Evolutionary conservation across 1,140 invertebrate genomes (phyloP).

Genomic region (Drosophila orena): DNA sequence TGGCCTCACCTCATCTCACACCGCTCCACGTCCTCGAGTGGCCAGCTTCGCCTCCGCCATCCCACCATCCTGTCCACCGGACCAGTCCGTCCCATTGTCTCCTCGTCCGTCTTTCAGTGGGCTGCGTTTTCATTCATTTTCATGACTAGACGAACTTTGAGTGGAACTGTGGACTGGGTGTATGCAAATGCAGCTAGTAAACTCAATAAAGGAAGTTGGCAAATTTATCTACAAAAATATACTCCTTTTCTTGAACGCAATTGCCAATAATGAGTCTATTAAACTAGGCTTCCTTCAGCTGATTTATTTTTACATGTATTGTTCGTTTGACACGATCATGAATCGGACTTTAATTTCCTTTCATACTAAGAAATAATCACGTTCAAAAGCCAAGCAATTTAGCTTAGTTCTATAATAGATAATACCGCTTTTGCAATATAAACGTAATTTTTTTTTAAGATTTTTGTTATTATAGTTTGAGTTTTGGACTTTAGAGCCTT

Average conservation of each 20-base stretch:
- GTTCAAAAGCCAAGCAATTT: neutral
- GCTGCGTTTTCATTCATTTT: slow-evolving; percentile 60
- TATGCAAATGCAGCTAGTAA: neutral
- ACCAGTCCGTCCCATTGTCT: slow-evolving; percentile 38
- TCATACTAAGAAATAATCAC: neutral
- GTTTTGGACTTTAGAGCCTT: neutral
- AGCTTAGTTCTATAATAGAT: no score
- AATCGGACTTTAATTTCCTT: neutral
- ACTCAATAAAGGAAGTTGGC: neutral
- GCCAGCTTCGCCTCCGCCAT: slow-evolving; percentile 45
- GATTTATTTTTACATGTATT: neutral
- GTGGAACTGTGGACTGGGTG: slow-evolving; percentile 24
- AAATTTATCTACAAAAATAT: no score
- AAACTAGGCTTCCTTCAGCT: no score
- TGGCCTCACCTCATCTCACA: slow-evolving; percentile 15
- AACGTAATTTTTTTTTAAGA: no score
- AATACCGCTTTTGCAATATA: no score
- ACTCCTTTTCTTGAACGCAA: no score
- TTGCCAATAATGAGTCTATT: no score
- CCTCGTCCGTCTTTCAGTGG: slow-evolving; percentile 43
- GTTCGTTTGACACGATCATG: neutral
- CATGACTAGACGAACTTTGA: slow-evolving; percentile 37
- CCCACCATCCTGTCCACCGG: slow-evolving; percentile 17
- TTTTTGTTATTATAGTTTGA: neutral
- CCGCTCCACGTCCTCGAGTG: slow-evolving; percentile 38